These are phyloP conservation scores for Mimumesa dahlbomi DNA, from an alignment of 2,888 invertebrate species.

Conservation along the genomic window DNA sequence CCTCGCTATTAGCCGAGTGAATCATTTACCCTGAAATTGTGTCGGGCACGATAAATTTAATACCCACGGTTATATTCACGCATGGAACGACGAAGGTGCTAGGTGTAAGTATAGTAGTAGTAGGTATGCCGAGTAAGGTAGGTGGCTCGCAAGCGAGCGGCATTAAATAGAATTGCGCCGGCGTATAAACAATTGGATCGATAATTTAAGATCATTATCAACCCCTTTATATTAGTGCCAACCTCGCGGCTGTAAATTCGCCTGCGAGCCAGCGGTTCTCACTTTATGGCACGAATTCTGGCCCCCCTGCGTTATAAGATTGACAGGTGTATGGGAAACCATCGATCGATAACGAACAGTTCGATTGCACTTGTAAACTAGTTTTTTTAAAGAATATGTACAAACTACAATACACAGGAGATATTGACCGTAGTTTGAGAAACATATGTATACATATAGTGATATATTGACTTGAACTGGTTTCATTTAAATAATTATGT, in stretches of 20 bases:
- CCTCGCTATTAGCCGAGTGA: conserved; percentile 73
- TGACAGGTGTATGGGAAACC: background rate
- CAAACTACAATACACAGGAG: too few species aligned
- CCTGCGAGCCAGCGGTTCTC: conserved; percentile 70
- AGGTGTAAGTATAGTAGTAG: conserved; percentile 35
- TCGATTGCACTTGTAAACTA: too few species aligned
- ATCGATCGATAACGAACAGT: background rate
- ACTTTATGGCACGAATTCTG: conserved; percentile 29
- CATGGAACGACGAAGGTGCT: conserved; percentile 56
- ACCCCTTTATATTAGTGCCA: conserved; percentile 76
- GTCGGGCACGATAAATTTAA: conserved; percentile 75
- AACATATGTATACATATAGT: too few species aligned
- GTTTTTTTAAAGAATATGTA: too few species aligned
- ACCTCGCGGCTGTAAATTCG: conserved; percentile 73
- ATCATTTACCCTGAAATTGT: conserved; percentile 75
- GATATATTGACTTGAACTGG: too few species aligned
- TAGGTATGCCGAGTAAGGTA: conserved; percentile 43
- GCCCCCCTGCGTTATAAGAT: conserved; percentile 4
- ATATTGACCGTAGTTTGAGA: too few species aligned
- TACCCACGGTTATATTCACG: conserved; percentile 53
- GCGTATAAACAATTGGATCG: conserved; percentile 80
- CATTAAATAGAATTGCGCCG: conserved; percentile 77
- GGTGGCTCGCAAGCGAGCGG: conserved; percentile 64
- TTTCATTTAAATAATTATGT: too few species aligned
- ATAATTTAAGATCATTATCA: conserved; percentile 80